Evolutionary conservation across 2,797 vertebrate species (phyloP), one percentile per base, ranked within the genome.

Genomic region (Moxostoma hubbsi): DNA sequence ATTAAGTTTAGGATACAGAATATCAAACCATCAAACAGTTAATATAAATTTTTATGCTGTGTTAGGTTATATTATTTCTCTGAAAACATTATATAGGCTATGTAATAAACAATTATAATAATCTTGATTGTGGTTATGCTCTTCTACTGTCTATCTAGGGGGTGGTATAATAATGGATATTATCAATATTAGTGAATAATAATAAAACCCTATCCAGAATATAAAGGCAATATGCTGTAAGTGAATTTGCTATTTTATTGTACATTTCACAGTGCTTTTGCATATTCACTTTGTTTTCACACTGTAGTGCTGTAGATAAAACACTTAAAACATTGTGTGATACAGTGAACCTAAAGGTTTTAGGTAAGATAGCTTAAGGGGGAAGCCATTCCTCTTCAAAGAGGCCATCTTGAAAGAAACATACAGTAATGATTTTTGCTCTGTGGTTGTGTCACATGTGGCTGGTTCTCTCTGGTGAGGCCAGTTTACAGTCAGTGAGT

Each of bases 361-460:
- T 10, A 18, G 16, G 68, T 7, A 62, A 9, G 6, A 51, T 50
- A 11, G 16, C 64, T 50, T 12, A 47, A 62, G 18, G 58, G n/a
- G 5, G 36, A 50, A 57, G 77, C 24, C 61, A 43, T 53, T 36
- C 53, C 55, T 75, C 74, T 80, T 85, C 63, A 64, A 71, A 18
- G 79, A 84, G 81, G 82, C 84, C 84, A 82, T 87, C 89, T 88
- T 85, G 75, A 86, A 74, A 68, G 43, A 72, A 66, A 73, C 64
- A 54, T 53, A 65, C 68, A 55, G 67, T 82, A 76, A 86, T 81
- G 79, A 75, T 63, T 78, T 72, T 59, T 76, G 53, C 12, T 47
- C 61, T 76, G 47, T 13, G n/a, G 51, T 54, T 80, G 13, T 66
- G 45, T 75, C 24, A 68, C 24, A 79, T 63, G 59, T 64, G 66